Base-by-base conservation (phyloP, 2,888 invertebrate species). In the Colostygia pectinataria region DNA sequence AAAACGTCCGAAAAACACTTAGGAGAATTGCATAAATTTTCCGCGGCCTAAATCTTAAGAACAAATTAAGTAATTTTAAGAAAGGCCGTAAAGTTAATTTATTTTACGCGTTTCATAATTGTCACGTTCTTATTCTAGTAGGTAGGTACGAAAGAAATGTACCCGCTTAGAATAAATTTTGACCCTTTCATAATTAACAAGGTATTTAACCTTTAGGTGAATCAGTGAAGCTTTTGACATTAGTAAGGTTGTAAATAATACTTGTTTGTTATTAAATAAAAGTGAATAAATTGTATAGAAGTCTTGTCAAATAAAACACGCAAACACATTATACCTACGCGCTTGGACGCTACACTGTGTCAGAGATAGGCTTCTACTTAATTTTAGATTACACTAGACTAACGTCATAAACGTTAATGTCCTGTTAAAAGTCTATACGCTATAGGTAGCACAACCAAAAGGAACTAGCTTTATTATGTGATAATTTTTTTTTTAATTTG, bases 51-150 rank as follows among this genome's bases (percentile, higher is more conserved):
- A 59, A 55, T 55, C 54, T 50, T 50, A 54, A 57, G 52, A 39
- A 36, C 5, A 25, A 37, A 52, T 54, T 48, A 72, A 70, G 64
- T 77, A 74, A 80, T 79, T 78, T 75, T 55, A 68, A 70, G 73
- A 56, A 70, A 62, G 68, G 68, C 65, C 62, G 61, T 62, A 55
- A 69, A 67, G 69, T 71, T 79, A 75, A 82, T 83, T 80, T 71
- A 75, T 78, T 73, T 74, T 63, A 65, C 54, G 59, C 58, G 50
- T 58, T 71, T 70, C 63, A 83, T 79, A 81, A 78, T 42, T 53
- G 70, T 71, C 83, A 80, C 80, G 82, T 78, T 57, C 61, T 49
- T 66, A 63, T 69, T 71, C 71, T 69, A 54, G 54, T 57, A 61
- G 34, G 38, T 33, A 33, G 14, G 27, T 18, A 28, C 27, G 18